Evolutionary conservation across 2,113 vertebrate genomes (phyloP), one percentile per base, ranked within the genome.

Genomic region (Tamias sibiricus): DNA sequence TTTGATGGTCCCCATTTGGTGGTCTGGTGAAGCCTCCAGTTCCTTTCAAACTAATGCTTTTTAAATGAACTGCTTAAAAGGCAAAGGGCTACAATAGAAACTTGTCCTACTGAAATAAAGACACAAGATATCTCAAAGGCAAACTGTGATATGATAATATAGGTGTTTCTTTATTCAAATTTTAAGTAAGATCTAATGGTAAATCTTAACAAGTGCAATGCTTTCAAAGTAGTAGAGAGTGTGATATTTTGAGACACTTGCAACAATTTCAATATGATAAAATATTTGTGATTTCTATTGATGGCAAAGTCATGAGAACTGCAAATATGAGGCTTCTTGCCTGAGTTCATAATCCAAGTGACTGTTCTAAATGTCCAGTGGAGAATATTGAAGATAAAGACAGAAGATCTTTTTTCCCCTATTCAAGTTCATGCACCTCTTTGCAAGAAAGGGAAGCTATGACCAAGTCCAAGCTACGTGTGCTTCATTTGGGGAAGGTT

Each of bases 101-200:
- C 28, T 22, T 4, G 2, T 26, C 2, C 40, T 54, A 4, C 1
- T 71, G 83, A 68, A 22, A 57, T 28, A 17, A 80, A 87, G 8
- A 52, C 32, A 11, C 37, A 4, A 1, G 35, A 9, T 4, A 1
- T 35, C 37, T 44, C 59, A 80, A 79, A 88, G 57, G 69, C 93
- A n/a, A 20, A 8, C 52, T 40, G 86, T 0, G 37, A 12, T 7
- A 3, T 2, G 20, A 66, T 47, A 5, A 30, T 42, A 1, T 3
- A 10, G 8, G 1, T n/a, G 35, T 30, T 76, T 35, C 57, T 22
- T 59, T 42, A n/a, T 75, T 30, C 7, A 26, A 20, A 26, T 49
- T 68, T 88, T 68, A 17, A 35, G 22, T 16, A 40, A 32, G 42
- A n/a, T 28, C 26, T 32, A 6, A 0, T 9, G 66, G 64, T 6